A percentile compares a stretch with the other conserved stretches of the same genome.
phyloP scores from a whole-genome alignment of 2,797 vertebrate species.

The Melopsittacus undulatus region DNA sequence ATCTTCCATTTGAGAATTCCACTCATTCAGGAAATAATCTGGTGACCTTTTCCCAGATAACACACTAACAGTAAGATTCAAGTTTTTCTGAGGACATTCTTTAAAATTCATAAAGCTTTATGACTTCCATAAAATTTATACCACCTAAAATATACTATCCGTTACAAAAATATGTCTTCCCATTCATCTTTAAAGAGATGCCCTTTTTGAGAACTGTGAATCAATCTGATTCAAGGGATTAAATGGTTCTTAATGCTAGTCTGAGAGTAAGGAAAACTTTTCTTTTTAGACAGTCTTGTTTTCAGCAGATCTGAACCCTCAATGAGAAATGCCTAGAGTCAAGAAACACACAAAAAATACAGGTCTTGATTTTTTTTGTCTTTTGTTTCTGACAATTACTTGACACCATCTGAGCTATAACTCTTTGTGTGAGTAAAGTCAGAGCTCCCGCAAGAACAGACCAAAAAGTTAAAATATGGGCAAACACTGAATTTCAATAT shows the following conservation, averaged over 20 bases:
- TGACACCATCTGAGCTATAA: neutral
- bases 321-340: neutral
- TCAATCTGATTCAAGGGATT: neutral
- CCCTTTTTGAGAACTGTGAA: neutral
- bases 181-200: neutral
- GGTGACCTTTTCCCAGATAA: neutral
- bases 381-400: neutral
- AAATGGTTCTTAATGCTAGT: neutral
- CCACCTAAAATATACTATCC: neutral
- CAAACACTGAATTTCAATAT: neutral
- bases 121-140: neutral
- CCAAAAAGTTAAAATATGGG: neutral
- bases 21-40: neutral
- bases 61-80: neutral
- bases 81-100: neutral
- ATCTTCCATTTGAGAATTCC: neutral
- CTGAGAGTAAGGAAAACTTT: neutral
- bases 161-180: neutral
- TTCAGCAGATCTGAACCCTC: neutral
- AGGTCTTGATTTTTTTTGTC: neutral
- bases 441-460: neutral
- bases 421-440: neutral
- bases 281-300: neutral
- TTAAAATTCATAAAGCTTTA: constrained; percentile 7
- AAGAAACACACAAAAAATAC: neutral